Percentiles rank a stretch among this genome's conserved stretches.
Conservation (phyloP, 2,113 vertebrate species). For the Aldabrachelys gigantea region DNA sequence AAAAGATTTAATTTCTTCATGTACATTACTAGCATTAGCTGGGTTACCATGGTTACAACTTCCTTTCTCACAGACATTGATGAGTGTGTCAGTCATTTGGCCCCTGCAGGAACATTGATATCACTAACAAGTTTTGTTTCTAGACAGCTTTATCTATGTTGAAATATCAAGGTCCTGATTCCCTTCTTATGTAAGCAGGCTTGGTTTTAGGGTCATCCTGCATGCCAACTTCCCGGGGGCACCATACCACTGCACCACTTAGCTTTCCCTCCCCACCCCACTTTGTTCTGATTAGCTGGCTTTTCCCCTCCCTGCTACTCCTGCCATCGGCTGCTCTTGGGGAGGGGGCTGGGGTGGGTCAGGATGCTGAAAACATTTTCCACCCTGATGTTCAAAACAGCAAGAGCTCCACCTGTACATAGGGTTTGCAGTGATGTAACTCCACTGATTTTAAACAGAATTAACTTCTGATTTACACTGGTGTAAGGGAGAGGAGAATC, state of each 20-base stretch:
- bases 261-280: not conserved
- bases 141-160: not conserved
- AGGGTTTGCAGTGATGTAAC: not conserved
- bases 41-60: not conserved
- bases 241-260: not conserved
- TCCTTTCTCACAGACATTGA: not conserved
- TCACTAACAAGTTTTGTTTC: not conserved
- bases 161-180: not conserved
- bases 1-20: not conserved
- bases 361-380: not conserved
- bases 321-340: too few species aligned
- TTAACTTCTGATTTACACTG: not conserved
- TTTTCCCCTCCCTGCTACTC: not conserved
- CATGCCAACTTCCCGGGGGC: too few species aligned
- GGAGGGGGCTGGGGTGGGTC: too few species aligned
- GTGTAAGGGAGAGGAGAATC: not conserved
- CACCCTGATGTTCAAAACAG: not conserved
- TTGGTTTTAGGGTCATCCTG: not conserved
- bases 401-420: not conserved
- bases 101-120: not conserved
- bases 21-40: not conserved
- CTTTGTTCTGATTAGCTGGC: not conserved
- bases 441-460: not conserved
- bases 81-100: conserved; percentile 21
- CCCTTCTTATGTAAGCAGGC: not conserved